Conservation (phyloP, 1,140 invertebrate genomes). For the Trichonephila clavipes region DNA sequence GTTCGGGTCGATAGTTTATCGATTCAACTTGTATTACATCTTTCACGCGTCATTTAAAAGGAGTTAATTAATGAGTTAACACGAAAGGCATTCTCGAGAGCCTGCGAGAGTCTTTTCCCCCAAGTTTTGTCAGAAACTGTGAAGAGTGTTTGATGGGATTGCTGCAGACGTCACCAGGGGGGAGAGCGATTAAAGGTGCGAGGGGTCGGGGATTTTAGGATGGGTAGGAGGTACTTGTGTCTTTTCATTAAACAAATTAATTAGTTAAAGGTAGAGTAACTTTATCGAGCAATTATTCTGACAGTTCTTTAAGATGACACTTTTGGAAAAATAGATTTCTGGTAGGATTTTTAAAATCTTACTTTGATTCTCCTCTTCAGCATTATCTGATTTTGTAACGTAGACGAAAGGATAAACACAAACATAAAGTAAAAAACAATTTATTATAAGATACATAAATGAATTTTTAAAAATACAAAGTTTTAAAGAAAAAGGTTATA, state of each 20-base stretch:
- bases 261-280: conserved; percentile 27
- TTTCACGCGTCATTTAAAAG: conserved; percentile 71
- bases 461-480: too few species aligned
- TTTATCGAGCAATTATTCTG: conserved; percentile 40
- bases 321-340: conserved; percentile 7
- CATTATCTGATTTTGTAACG: too few species aligned
- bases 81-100: conserved; percentile 51
- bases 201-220: conserved; percentile 1
- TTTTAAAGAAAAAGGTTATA: too few species aligned
- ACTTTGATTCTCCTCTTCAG: too few species aligned
- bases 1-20: conserved; percentile 71
- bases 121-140: conserved; percentile 38
- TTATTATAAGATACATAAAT: too few species aligned
- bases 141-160: conserved; percentile 47
- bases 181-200: conserved; percentile 38
- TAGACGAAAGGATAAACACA: too few species aligned
- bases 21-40: conserved; percentile 75
- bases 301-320: background rate
- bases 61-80: conserved; percentile 74
- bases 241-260: conserved; percentile 58
- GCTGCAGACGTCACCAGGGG: conserved; percentile 34
- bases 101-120: conserved; percentile 30
- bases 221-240: conserved; percentile 21
- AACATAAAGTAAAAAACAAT: too few species aligned
- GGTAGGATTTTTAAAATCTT: background rate